Base-by-base conservation (phyloP, 1,140 invertebrate species). In the Meloidogyne chitwoodi region DNA sequence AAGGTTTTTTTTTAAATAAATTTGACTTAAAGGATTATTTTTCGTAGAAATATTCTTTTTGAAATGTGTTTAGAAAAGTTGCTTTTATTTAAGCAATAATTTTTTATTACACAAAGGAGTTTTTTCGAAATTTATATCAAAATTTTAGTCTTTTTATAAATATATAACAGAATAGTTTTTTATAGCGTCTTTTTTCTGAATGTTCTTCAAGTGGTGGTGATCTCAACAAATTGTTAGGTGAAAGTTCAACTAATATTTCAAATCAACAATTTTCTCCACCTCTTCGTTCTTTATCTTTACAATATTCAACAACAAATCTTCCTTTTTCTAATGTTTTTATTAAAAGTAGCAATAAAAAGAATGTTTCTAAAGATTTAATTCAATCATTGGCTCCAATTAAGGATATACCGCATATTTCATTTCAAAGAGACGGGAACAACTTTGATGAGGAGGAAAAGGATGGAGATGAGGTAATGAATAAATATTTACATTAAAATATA, bases 121-220 rank as follows among this genome's bases (percentile, higher is more conserved):
- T n/a, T n/a, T n/a, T n/a, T n/a, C n/a, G n/a, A n/a, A n/a, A n/a
- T n/a, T n/a, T n/a, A n/a, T n/a, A n/a, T n/a, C n/a, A n/a, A n/a
- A n/a, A n/a, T n/a, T 41, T 41, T 31, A 2, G 14, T 34, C 24
- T 70, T 38, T 16, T n/a, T n/a, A n/a, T n/a, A n/a, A n/a, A n/a
- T n/a, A n/a, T n/a, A n/a, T n/a, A n/a, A n/a, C n/a, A n/a, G n/a
- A n/a, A 19, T 70, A 38, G 6, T 16, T 34, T 70, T 31, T 27
- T n/a, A 26, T 22, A 72, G 70, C 70, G 70, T 27, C 71, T 73
- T 64, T 73, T 73, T 22, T 73, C 71, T 4, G 71, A 73, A 34
- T 73, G 71, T 77, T n/a, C 71, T 31, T 56, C 71, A 44, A 19
- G 67, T 67, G 41, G 63, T 61, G 22, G 67, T 64, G 41, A 38